Evolutionary conservation across 1,140 invertebrate species (phyloP), one percentile per base, ranked within the genome.

Genomic region (Dinoponera quadriceps): DNA sequence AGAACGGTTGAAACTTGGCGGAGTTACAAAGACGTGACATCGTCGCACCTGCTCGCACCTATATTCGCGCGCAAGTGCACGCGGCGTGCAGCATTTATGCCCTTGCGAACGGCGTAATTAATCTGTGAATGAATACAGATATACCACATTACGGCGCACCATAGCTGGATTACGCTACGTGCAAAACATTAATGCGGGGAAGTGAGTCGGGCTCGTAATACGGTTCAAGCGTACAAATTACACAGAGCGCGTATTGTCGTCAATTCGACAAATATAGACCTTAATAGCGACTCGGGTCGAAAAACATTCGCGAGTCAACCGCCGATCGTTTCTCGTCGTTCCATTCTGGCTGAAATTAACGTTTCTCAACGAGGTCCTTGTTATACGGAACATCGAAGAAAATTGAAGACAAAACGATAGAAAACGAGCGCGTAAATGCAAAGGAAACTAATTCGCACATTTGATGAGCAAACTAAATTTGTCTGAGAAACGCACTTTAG

Each of bases 41-140:
- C 29, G 63, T 65, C 33, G 14, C 18, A 51, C 4, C 33, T 62
- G 38, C 7, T 44, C 11, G 25, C 11, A 13, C 44, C 14, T 3
- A 14, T 9, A 44, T 44, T 44, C 38, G 38, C 38, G 38, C 38
- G 38, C 38, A 44, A 44, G 7, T 44, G 0, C 3, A 4, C 7
- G 20, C 0, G 11, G 11, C 44, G 20, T 20, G 33, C 18, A 65
- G 44, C 44, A 7, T 51, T 75, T 75, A 65, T 54, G 27, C 51
- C 38, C 73, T 75, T 38, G 51, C 44, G 65, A 75, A 75, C n/a
- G 38, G 60, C 20, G 29, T 75, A 75, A 75, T 75, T 75, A 75
- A 75, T 75, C 60, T 65, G 14, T 14, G 25, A 75, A 75, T 75
- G 44, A 75, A 51, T 75, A 75, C 14, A 48, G 33, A 25, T 51